These are phyloP conservation scores for Peromyscus aztecus DNA, from an alignment of 2,797 vertebrate species.

Conservation along the genomic window DNA sequence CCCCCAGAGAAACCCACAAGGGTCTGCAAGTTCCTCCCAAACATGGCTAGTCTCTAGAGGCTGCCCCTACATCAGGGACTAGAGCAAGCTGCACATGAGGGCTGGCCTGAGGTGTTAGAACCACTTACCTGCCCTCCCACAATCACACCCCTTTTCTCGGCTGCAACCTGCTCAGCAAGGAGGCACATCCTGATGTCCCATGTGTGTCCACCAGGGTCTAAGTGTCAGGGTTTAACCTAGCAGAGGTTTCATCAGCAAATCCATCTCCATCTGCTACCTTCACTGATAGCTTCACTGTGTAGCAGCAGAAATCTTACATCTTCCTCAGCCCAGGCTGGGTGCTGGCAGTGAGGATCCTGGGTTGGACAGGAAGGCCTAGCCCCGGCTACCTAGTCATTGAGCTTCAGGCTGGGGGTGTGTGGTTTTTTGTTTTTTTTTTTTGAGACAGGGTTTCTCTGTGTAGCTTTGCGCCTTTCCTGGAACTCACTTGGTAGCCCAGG, in stretches of 20 bases:
- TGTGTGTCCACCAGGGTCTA: not conserved
- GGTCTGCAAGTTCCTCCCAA: not conserved
- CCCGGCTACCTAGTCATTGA: not conserved
- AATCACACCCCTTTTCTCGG: not conserved
- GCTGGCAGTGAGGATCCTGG: not conserved
- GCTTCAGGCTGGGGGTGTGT: not conserved
- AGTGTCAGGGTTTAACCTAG: not conserved
- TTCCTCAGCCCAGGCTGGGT: not conserved
- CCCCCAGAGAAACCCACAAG: not conserved
- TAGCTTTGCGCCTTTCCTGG: too few relatives aligned
- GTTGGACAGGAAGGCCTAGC: not conserved
- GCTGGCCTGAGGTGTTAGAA: not conserved
- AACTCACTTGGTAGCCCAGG: too few relatives aligned
- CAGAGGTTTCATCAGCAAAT: not conserved
- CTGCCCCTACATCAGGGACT: not conserved
- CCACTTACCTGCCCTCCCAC: rapidly evolving
- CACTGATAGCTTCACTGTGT: not conserved
- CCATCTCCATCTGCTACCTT: not conserved
- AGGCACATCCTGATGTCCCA: not conserved
- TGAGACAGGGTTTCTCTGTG: too few relatives aligned
- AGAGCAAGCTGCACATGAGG: rapidly evolving
- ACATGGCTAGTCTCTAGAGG: not conserved
- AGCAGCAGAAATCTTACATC: not conserved
- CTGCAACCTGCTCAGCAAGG: not conserved
- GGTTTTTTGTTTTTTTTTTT: too few relatives aligned